phyloP scores from a whole-genome alignment of 2,797 vertebrate species.

The Acrossocheilus fasciatus region DNA sequence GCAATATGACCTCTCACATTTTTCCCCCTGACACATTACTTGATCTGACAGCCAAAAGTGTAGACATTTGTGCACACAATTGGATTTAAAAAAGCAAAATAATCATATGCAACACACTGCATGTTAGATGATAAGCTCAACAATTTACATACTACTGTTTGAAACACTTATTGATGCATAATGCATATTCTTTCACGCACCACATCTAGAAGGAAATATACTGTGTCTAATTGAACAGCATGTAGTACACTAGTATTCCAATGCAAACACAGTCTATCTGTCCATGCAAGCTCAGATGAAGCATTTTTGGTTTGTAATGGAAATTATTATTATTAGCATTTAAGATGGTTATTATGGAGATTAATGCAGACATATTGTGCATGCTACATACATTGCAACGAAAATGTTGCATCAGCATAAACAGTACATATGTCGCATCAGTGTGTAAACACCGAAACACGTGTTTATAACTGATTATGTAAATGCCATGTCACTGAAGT shows the following conservation, averaged over 20 bases:
- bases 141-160: neutral
- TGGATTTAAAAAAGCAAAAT: neutral
- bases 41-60: neutral
- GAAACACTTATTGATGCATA: neutral
- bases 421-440: neutral
- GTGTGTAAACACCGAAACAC: neutral
- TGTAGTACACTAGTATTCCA: neutral
- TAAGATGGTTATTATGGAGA: neutral
- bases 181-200: neutral
- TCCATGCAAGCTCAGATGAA: neutral
- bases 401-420: neutral
- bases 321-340: neutral
- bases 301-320: neutral
- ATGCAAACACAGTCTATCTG: neutral
- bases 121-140: neutral
- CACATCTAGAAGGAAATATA: neutral
- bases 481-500: neutral
- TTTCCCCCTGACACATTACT: neutral
- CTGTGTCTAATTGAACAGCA: neutral
- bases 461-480: neutral
- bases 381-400: neutral
- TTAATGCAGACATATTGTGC: neutral
- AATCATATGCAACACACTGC: neutral
- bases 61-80: neutral
- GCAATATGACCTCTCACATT: neutral